A percentile compares a stretch with the other conserved stretches of the same genome.
phyloP scores from a whole-genome alignment of 2,113 vertebrate species.

The Pterocles burchelli region DNA sequence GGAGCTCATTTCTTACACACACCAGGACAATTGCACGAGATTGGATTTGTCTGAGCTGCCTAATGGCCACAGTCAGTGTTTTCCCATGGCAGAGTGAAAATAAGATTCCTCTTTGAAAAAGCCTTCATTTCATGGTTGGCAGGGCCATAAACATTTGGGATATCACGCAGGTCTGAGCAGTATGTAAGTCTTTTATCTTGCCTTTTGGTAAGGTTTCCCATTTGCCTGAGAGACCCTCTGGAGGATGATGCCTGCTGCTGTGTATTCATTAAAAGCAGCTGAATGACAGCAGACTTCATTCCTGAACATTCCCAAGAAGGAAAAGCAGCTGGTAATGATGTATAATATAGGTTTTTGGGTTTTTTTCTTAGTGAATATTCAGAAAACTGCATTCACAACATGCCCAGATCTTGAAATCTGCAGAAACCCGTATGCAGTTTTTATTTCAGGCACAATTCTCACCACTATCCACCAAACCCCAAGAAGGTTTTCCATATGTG shows the following conservation, averaged over 20 bases:
- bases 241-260: not conserved
- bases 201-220: not conserved
- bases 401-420: not conserved
- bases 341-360: too few species aligned
- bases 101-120: slow-evolving; percentile 8
- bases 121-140: not conserved
- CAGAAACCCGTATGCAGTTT: not conserved
- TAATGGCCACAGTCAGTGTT: not conserved
- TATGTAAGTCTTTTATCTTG: not conserved
- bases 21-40: not conserved
- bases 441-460: not conserved
- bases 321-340: not conserved
- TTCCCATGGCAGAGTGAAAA: not conserved
- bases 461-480: not conserved
- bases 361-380: not conserved
- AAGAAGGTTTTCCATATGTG: not conserved
- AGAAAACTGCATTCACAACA: not conserved
- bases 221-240: not conserved
- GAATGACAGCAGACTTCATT: not conserved
- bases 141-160: not conserved
- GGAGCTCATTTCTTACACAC: slow-evolving; percentile 2
- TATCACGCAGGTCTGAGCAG: not conserved
- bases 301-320: not conserved
- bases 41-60: not conserved
- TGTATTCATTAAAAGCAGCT: not conserved